Evolutionary conservation across 2,797 vertebrate species (phyloP).

Genomic region (Amazonetta brasiliensis): DNA sequence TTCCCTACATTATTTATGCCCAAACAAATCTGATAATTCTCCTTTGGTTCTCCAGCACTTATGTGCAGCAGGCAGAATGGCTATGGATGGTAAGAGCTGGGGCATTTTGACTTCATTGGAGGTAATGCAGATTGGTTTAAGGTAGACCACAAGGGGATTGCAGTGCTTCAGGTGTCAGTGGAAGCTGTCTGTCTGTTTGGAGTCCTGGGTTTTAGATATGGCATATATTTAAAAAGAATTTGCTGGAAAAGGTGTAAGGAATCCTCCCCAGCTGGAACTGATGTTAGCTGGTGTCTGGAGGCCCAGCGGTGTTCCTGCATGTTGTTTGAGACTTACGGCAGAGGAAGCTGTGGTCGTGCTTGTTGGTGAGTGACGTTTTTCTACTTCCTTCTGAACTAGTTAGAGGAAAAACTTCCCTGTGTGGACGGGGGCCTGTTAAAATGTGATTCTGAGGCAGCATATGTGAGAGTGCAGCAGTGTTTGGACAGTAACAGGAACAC

Average conservation of each 20-base stretch:
- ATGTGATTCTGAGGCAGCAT: neutral
- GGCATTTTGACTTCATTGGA: neutral
- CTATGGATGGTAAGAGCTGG: neutral
- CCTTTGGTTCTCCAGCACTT: neutral
- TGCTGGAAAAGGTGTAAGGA: neutral
- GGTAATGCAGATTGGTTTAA: neutral
- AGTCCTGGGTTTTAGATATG: neutral
- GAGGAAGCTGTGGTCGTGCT: constrained; percentile 7
- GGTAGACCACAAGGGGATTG: neutral
- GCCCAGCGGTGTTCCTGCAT: neutral
- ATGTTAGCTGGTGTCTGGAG: neutral
- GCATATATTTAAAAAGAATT: neutral
- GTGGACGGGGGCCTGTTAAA: neutral
- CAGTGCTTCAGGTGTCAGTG: neutral
- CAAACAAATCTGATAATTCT: neutral
- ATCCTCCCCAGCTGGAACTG: neutral
- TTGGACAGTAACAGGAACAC: neutral
- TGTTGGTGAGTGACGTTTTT: neutral
- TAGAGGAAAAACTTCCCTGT: neutral
- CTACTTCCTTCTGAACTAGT: neutral
- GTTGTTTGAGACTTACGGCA: neutral
- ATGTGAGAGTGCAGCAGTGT: neutral
- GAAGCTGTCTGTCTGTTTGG: neutral
- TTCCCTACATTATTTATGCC: neutral
- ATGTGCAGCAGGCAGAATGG: neutral